These are phyloP conservation scores for Ceratosolen solmsi DNA, from an alignment of 1,140 invertebrate species.

Conservation along the genomic window DNA sequence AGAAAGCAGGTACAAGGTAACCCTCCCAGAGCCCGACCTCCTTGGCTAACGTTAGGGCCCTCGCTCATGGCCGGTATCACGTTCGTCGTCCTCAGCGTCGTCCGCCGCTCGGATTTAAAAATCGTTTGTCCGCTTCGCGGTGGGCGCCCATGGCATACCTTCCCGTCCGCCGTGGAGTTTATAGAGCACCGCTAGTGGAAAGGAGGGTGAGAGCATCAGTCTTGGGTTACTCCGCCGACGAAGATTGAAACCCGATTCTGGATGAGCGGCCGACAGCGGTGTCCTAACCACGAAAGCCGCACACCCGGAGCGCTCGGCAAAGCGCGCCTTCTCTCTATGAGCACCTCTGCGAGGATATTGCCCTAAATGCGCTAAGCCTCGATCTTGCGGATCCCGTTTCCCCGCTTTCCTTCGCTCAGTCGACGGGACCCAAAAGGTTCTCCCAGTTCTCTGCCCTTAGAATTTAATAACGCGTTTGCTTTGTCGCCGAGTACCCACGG, in stretches of 20 bases:
- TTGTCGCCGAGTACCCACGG: too few relatives aligned
- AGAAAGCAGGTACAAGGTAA: too few relatives aligned
- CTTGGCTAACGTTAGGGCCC: too few relatives aligned
- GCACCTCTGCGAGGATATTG: background rate
- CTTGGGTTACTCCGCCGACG: constrained; percentile 18
- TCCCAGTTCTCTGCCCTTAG: too few relatives aligned
- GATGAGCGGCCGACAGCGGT: constrained; percentile 15
- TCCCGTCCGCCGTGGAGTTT: background rate
- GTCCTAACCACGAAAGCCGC: constrained; percentile 43
- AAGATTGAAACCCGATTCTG: constrained; percentile 46
- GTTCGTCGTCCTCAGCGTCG: background rate
- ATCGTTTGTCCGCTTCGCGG: constrained; percentile 8
- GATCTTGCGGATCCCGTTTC: constrained; percentile 11
- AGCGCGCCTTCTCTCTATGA: background rate
- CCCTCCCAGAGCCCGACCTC: too few relatives aligned
- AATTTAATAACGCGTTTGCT: too few relatives aligned
- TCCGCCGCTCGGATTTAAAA: background rate
- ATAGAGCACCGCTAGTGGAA: background rate
- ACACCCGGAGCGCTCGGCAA: constrained; percentile 8
- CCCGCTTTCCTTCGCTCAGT: background rate
- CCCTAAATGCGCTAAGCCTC: background rate
- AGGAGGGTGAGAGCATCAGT: background rate
- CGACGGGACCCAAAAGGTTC: too few relatives aligned
- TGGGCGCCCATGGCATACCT: background rate
- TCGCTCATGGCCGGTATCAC: constrained; percentile 1